Conservation (phyloP, 2,888 invertebrate species). For the Ornithoptera alexandrae region DNA sequence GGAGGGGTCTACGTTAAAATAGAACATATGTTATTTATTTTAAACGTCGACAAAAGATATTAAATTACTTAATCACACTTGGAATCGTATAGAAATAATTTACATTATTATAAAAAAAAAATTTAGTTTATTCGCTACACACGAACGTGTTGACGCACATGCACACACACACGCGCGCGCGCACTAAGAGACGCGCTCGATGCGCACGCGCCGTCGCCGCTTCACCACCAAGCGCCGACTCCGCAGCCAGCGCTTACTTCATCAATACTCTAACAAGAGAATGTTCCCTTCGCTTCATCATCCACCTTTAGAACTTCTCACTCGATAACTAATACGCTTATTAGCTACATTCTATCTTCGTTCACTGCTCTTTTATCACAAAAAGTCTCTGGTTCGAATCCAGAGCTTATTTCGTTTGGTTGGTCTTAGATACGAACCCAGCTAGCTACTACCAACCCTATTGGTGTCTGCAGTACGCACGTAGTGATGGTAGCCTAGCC, state of each 20-base stretch:
- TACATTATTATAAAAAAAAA: not conserved
- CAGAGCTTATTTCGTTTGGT: too few relatives aligned
- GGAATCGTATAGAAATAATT: too few relatives aligned
- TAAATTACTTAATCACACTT: too few relatives aligned
- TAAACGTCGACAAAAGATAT: too few relatives aligned
- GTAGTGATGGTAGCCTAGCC: too few relatives aligned
- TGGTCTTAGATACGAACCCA: too few relatives aligned
- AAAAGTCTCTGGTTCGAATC: too few relatives aligned
- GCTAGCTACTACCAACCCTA: too few relatives aligned
- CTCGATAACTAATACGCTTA: not conserved
- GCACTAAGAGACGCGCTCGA: not conserved
- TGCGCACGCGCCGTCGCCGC: constrained; percentile 62
- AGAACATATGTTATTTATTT: too few relatives aligned
- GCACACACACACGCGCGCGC: constrained; percentile 7
- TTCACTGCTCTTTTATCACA: not conserved
- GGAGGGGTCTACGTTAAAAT: too few relatives aligned
- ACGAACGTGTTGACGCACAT: not conserved
- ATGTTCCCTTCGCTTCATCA: not conserved
- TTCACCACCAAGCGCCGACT: constrained; percentile 45
- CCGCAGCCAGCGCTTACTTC: constrained; percentile 36
- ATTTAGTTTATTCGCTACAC: not conserved
- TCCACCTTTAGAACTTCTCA: not conserved
- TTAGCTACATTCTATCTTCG: not conserved
- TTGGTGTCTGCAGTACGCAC: too few relatives aligned
- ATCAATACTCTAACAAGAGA: constrained; percentile 18